Evolutionary conservation across 2,888 invertebrate genomes (phyloP), one percentile per base, ranked within the genome.

Genomic region (Camptogramma bilineatum): DNA sequence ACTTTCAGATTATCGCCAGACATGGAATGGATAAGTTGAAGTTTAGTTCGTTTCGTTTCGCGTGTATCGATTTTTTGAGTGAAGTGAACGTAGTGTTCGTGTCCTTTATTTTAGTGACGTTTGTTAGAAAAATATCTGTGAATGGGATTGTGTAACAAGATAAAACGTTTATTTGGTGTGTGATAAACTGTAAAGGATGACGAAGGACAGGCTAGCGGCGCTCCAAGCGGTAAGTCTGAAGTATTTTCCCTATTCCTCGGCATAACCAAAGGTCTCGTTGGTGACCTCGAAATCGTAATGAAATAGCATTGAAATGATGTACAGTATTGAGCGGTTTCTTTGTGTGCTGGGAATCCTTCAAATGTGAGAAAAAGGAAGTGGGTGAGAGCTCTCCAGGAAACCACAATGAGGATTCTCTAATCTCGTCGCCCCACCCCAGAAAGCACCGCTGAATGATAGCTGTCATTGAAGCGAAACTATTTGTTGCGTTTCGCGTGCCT

Each of bases 191-290:
- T 92, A 90, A 92, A 95, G 91, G 93, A 98, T 98, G 98, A 98
- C 98, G 94, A 98, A 98, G 96, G 98, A 98, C 95, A 97, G 98
- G 96, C 96, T 98, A 95, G 97, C 97, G 94, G 98, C 98, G 93
- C 96, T 98, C 85, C 97, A 97, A 95, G 98, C 98, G 96, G 97
- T 97, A 94, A 96, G 96, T 90, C 51, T 16, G 81, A 73, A 78
- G 47, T 21, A 84, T 81, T 80, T 77, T 73, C 74, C 76, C 79
- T 81, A 73, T 79, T 85, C 82, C 82, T 82, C 79, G 78, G 75
- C 78, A 71, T 85, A 90, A 84, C 87, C 86, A 87, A 87, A 87
- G 86, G 88, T 83, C 85, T 86, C 80, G 64, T 73, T 78, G 79
- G 77, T 91, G 91, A 87, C 91, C 89, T 90, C 89, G 88, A 88